A percentile compares a stretch with the other conserved stretches of the same genome.
Evolutionary conservation across 2,113 vertebrate genomes (phyloP).

Genomic region (Eidolon helvum): DNA sequence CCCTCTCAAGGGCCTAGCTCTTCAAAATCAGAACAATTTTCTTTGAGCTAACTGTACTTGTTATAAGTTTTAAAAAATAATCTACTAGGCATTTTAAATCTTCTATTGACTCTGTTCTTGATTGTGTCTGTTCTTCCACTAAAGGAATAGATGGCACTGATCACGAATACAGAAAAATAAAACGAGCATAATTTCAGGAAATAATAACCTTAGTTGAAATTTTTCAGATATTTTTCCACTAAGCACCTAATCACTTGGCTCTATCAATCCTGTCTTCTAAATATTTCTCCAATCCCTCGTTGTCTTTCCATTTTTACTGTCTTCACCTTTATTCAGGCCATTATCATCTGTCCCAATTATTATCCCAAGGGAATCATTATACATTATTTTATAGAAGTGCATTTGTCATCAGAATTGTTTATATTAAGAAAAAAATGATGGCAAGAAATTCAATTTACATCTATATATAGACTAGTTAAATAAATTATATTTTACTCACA

Average conservation of each 20-base stretch:
- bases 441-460: background rate
- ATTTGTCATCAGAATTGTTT: constrained; percentile 31
- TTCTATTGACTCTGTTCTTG: background rate
- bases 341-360: background rate
- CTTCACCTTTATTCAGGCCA: background rate
- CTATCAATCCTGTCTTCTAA: background rate
- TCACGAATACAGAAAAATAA: background rate
- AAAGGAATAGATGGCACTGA: background rate
- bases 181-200: background rate
- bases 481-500: background rate
- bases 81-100: background rate
- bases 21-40: background rate
- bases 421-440: background rate
- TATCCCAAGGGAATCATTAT: background rate
- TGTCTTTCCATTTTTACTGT: background rate
- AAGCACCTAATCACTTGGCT: background rate
- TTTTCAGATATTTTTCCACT: background rate
- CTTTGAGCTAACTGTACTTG: background rate
- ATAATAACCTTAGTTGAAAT: background rate
- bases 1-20: background rate
- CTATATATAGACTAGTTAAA: background rate
- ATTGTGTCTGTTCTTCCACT: background rate
- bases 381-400: background rate
- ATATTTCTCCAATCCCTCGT: background rate
- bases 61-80: background rate